A percentile compares a stretch with the other conserved stretches of the same genome.
phyloP scores from a whole-genome alignment of 2,797 vertebrate genomes.

The Trematomus bernacchii region DNA sequence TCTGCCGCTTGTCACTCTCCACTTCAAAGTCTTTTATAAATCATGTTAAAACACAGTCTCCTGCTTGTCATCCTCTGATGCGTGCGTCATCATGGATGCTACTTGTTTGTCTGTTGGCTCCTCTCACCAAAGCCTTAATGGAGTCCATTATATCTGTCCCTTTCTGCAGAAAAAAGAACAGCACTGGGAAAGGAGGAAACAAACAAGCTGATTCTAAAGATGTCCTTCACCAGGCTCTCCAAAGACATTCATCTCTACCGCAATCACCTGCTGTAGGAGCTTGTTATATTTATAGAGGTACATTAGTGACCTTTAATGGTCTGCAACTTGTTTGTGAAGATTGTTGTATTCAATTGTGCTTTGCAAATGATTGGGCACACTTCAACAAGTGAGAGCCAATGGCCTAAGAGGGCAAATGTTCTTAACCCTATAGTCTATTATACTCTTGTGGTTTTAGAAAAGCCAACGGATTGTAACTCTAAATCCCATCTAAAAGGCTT shows the following conservation, averaged over 20 bases:
- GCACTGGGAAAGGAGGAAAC: conserved; percentile 19
- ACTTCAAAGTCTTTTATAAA: neutral
- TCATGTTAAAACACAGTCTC: neutral
- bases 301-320: conserved; percentile 8
- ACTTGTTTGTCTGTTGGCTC: conserved; percentile 22
- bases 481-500: conserved; percentile 76
- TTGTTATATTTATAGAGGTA: conserved; percentile 1
- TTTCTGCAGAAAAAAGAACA: conserved; percentile 30
- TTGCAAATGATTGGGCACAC: neutral
- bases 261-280: conserved; percentile 11
- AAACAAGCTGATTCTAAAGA: conserved; percentile 17
- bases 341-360: neutral
- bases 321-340: conserved; percentile 9
- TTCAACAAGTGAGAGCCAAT: conserved; percentile 3
- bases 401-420: conserved; percentile 16
- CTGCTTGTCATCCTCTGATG: neutral
- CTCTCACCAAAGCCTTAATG: conserved; percentile 14
- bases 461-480: conserved; percentile 56
- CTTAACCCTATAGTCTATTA: conserved; percentile 25
- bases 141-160: conserved; percentile 25
- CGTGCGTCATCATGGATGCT: conserved; percentile 31
- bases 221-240: conserved; percentile 12
- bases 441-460: conserved; percentile 42
- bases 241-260: conserved; percentile 3
- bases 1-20: neutral